Base-by-base conservation (phyloP, 2,888 invertebrate genomes). In the Agrotis exclamationis region DNA sequence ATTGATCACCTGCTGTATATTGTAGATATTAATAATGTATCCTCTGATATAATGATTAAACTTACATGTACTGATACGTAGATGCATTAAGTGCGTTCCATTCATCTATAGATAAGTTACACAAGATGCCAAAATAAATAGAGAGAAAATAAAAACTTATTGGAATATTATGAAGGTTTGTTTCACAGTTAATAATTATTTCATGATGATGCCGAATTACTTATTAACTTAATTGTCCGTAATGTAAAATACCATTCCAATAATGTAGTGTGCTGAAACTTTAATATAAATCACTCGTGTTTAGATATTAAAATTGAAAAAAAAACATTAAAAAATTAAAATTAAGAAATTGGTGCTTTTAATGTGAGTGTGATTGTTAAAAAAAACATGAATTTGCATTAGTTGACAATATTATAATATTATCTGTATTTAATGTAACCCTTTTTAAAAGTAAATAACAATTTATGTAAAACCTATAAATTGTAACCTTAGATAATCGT, bases 291-390 rank as follows among this genome's bases (percentile, higher is more conserved):
- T 20, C 64, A 64, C 33, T 47, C 13, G 20, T 44, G 7, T 33
- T 9, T 20, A 48, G 22, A 16, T 13, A 13, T 51, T 33, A 22
- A 44, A 33, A 53, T 39, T 22, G 22, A 57, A 39, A 0, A 59
- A 18, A 50, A 18, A 28, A 67, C 65, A 33, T 63, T n/a, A 50
- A 18, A 28, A 69, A 70, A 28, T 64, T 59, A 64, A 76, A 64
- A 56, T 62, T 75, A 82, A 83, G 70, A 84, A 80, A 82, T 87
- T 73, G 86, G 87, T 86, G 87, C 86, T 87, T 86, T 74, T 74
- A 76, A 65, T 65, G 76, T 76, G 76, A 71, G 74, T 73, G 69
- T 80, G 72, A 74, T 83, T 24, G 54, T 68, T 60, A 74, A 72
- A 66, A 74, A 50, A 60, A 74, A 45, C 56, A 76, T 76, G 85